Conservation (phyloP, 2,113 vertebrate species). For the Corythaeola cristata region DNA sequence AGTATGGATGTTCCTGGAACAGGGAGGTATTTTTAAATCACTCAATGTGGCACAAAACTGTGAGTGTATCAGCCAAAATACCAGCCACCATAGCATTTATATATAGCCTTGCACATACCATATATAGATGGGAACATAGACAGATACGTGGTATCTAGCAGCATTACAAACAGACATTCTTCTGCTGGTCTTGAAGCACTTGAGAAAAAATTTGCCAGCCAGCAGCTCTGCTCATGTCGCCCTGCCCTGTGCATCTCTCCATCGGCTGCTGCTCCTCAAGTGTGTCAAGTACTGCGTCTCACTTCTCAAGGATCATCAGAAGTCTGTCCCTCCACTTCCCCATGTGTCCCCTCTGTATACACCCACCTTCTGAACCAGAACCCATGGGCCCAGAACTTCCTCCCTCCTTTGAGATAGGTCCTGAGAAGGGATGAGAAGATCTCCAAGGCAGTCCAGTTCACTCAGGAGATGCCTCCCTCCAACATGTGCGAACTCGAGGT, state of each 20-base stretch:
- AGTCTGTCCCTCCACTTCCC: not conserved
- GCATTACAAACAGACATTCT: constrained; percentile 12
- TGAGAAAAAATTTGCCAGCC: constrained; percentile 20
- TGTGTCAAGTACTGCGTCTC: not conserved
- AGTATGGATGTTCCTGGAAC: constrained; percentile 63
- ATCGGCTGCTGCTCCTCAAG: not conserved
- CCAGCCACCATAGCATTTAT: constrained; percentile 57
- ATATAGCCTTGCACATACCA: constrained; percentile 52
- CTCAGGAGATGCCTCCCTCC: not conserved
- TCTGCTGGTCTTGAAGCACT: not conserved
- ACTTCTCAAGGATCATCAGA: not conserved
- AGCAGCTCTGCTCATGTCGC: rapidly evolving
- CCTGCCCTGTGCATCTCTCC: not conserved
- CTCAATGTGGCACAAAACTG: constrained; percentile 64
- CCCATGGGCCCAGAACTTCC: not conserved
- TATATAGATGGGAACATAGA: constrained; percentile 49
- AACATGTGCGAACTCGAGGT: rapidly evolving
- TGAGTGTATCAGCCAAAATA: constrained; percentile 73
- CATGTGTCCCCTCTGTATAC: not conserved
- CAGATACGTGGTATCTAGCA: constrained; percentile 31
- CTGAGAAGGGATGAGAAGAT: not conserved
- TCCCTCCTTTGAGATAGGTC: not conserved
- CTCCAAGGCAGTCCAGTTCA: not conserved
- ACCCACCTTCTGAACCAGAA: not conserved
- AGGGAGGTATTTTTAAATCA: constrained; percentile 68